These are phyloP conservation scores for Onychorhynchus coronatus DNA, from an alignment of 2,113 vertebrate genomes.

Conservation along the genomic window DNA sequence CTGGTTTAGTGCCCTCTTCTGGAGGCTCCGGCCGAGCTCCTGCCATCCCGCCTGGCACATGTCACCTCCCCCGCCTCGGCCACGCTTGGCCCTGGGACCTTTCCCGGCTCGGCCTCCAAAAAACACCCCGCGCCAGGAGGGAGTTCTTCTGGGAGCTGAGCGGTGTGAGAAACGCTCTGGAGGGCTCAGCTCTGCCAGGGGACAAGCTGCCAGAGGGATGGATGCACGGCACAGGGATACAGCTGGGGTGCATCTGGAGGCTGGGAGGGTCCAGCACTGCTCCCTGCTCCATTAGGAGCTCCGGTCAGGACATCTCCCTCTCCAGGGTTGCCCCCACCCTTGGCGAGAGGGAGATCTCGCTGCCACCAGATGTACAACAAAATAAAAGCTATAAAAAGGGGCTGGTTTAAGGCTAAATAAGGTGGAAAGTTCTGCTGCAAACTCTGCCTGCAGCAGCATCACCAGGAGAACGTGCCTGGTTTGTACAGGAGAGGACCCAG, in stretches of 20 bases:
- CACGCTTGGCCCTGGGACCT: background rate
- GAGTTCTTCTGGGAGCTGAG: background rate
- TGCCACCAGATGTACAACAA: background rate
- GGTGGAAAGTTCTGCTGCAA: background rate
- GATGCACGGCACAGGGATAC: rapidly evolving
- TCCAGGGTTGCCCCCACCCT: rapidly evolving
- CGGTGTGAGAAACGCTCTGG: rapidly evolving
- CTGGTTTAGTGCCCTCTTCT: conserved; percentile 70
- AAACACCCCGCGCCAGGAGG: rapidly evolving
- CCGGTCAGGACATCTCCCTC: rapidly evolving
- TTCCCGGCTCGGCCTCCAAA: background rate
- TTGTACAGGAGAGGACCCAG: background rate
- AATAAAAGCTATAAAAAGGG: background rate
- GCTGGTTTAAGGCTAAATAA: background rate
- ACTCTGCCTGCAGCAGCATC: background rate
- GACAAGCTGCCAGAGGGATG: background rate
- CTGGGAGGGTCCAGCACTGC: rapidly evolving
- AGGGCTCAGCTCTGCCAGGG: background rate
- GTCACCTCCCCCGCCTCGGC: background rate
- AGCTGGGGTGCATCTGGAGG: background rate
- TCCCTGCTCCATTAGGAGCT: background rate
- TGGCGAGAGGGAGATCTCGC: rapidly evolving
- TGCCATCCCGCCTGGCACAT: background rate
- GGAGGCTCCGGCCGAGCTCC: conserved; percentile 31
- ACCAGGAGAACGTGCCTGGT: rapidly evolving